phyloP scores from a whole-genome alignment of 2,113 vertebrate species.

The Gobio gobio region DNA sequence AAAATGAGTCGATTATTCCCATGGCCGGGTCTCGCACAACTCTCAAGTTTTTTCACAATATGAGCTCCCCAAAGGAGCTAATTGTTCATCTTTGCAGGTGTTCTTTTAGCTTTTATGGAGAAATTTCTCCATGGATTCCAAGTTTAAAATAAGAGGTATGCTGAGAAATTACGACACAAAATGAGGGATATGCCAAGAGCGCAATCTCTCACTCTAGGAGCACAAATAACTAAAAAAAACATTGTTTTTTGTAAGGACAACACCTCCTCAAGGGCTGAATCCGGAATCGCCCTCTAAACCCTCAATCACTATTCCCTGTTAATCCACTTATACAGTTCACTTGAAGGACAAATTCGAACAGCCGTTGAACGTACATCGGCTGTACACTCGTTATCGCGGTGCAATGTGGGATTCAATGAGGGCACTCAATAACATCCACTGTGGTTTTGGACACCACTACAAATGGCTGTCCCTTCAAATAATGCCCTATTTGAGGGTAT shows the following conservation, averaged over 20 bases:
- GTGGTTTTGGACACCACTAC: no score
- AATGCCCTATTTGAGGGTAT: no score
- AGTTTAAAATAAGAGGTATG: slow-evolving; percentile 43
- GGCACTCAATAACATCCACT: no score
- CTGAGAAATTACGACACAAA: slow-evolving; percentile 31
- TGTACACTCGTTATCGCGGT: no score
- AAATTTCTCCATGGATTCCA: slow-evolving; percentile 44
- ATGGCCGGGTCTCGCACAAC: slow-evolving; percentile 7
- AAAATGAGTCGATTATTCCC: slow-evolving; percentile 44
- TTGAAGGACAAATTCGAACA: no score
- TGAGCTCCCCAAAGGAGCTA: slow-evolving; percentile 30
- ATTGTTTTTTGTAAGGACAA: background rate
- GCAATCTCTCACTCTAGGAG: slow-evolving; percentile 33
- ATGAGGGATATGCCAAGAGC: slow-evolving; percentile 32
- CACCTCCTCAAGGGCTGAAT: background rate
- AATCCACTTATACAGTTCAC: no score
- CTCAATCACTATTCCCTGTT: no score
- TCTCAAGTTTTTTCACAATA: slow-evolving; percentile 25
- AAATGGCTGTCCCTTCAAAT: no score
- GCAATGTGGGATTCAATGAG: no score
- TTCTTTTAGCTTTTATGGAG: slow-evolving; percentile 36
- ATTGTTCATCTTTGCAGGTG: slow-evolving; percentile 36
- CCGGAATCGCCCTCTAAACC: no score
- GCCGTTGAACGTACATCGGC: no score
- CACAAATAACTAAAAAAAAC: slow-evolving; percentile 42